These are phyloP conservation scores for Drosophila greeni DNA, from an alignment of 2,888 invertebrate species.

Conservation along the genomic window DNA sequence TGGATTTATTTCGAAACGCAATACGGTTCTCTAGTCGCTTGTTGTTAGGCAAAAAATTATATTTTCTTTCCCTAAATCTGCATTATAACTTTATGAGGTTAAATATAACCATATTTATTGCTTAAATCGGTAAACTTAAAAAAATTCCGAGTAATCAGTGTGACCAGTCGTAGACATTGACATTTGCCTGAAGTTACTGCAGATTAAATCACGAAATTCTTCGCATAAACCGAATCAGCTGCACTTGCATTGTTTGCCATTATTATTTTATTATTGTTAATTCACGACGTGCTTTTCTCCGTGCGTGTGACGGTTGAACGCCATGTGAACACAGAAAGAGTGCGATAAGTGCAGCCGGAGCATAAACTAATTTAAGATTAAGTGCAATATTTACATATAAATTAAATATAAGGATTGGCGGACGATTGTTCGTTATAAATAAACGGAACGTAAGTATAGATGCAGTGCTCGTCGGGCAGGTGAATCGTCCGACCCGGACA, in stretches of 20 bases:
- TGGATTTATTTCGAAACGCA: not conserved
- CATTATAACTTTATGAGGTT: not conserved
- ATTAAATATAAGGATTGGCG: constrained; percentile 20
- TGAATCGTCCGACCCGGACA: not conserved
- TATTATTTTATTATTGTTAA: constrained; percentile 12
- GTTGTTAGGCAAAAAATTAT: too few relatives aligned
- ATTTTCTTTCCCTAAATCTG: not conserved
- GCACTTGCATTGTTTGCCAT: constrained; percentile 7
- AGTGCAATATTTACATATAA: constrained; percentile 33
- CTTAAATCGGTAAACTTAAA: not conserved
- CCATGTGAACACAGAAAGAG: constrained; percentile 21
- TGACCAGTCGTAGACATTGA: not conserved
- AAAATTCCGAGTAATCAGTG: not conserved
- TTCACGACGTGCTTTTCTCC: not conserved
- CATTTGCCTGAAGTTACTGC: not conserved
- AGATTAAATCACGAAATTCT: too few relatives aligned
- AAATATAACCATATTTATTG: not conserved
- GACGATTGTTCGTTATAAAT: constrained; percentile 29
- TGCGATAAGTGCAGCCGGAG: constrained; percentile 15
- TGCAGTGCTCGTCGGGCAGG: constrained; percentile 12
- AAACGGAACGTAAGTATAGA: constrained; percentile 31
- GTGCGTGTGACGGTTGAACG: not conserved
- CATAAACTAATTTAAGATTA: constrained; percentile 20
- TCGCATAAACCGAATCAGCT: constrained; percentile 12
- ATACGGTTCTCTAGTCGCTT: not conserved